Base-by-base conservation (phyloP, 2,888 invertebrate species). In the Drosophila limbata region DNA sequence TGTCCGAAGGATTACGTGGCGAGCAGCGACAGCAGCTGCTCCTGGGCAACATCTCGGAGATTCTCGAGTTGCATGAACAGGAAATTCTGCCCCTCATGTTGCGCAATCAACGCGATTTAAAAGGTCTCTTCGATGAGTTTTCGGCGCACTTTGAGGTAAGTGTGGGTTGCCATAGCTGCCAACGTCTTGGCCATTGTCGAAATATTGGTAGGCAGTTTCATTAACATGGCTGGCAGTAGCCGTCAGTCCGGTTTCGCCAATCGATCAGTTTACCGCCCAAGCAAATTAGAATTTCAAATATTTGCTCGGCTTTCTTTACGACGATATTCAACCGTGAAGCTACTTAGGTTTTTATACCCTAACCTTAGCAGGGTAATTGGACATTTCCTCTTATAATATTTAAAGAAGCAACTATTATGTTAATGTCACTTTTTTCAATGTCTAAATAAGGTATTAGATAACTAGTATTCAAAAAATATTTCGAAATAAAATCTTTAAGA, bases 1-100 rank as follows among this genome's bases (percentile, higher is more conserved):
- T 92, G 40, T 93, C 93, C 0, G 87, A 87, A 3, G 62, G 82
- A 4, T 65, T 93, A 4, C 81, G 75, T 5, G 91, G 92, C 9
- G 75, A 66, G 3, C 85, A 83, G 9, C 89, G 87, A 42, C 90
- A 90, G 39, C 80, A 80, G 13, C 65, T 85, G 35, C 96, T 98
- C 84, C 97, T 98, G 92, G 97, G 97, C 35, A 98, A 98, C 92
- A 95, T 98, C 52, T 96, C 97, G 89, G 96, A 97, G 92, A 97
- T 98, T 87, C 96, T 96, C 92, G 95, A 96, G 91, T 97, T 98
- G 92, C 98, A 98, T 91, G 91, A 92, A 11, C 67, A 82, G 11
- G 82, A 91, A 60, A 90, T 93, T 64, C 76, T 92, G 55, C 92
- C 93, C 48, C 75, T 92, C 67, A 88, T 93, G 86, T 68, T 90